Base-by-base conservation (phyloP, 2,113 vertebrate genomes). In the Tauraco erythrolophus region DNA sequence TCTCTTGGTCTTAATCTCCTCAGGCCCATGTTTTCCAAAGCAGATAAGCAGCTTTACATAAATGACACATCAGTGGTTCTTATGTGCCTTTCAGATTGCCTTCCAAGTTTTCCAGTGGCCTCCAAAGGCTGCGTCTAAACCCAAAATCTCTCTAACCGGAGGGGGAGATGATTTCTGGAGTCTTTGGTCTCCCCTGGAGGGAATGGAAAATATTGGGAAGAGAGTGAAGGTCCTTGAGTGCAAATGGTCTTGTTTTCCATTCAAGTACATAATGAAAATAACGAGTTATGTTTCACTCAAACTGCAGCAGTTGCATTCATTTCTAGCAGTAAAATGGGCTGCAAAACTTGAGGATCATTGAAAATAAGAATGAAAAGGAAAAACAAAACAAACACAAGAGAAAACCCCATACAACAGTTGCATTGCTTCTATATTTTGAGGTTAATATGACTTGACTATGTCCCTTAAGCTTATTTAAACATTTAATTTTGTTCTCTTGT, bases 391-490 rank as follows among this genome's bases (percentile, higher is more conserved):
- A 5, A 19, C 4, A 76, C 17, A 62, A 65, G 27, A 48, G 10
- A 48, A 76, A 91, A 41, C 1, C 8, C 11, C 25, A 24, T 6
- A 25, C 0, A 8, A 60, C 5, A 51, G 21, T 28, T 46, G 5
- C 12, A 45, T 10, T 30, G 5, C 37, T 58, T 76, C n/a, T 11
- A 1, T 41, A 16, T 86, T 92, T 95, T 94, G 89, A 97, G 57
- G 24, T 89, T 96, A 89, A 91, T 88, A 50, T 76, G 58, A 95
- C 65, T 65, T 50, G 80, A 84, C 65, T 78, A 7, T 33, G 77
- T 87, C 80, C 69, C 77, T 94, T 91, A 92, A 94, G 84, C 69
- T 95, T 94, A 94, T 70, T 97, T 96, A 95, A 97, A 90, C 96
- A 92, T 89, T 95, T 71, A 87, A 75, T 88, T 97, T 89, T 79